Percentiles rank a stretch among this genome's conserved stretches.
Conservation (phyloP, 2,797 vertebrate genomes). For the Notolabrus celidotus region DNA sequence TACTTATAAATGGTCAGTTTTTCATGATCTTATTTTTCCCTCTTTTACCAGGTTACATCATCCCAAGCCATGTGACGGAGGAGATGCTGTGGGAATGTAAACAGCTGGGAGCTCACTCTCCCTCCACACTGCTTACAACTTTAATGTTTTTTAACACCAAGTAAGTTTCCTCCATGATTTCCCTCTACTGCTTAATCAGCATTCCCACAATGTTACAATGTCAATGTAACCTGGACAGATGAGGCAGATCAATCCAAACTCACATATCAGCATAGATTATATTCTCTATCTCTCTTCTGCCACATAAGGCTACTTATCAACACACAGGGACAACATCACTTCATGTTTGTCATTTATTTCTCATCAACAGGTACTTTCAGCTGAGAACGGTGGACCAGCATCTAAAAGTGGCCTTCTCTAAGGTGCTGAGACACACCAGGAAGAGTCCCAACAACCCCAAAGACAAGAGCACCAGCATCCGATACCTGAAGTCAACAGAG, state of each 20-base stretch:
- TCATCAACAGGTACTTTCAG: conserved; percentile 90
- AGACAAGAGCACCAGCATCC: conserved; percentile 98
- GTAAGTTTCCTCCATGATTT: conserved; percentile 83
- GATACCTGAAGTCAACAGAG: conserved; percentile 93
- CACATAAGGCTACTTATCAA: too few relatives aligned
- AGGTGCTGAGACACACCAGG: conserved; percentile 96
- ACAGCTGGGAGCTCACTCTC: conserved; percentile 96
- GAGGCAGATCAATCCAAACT: too few relatives aligned
- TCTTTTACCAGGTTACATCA: conserved; percentile 89
- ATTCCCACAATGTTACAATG: neutral
- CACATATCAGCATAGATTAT: too few relatives aligned
- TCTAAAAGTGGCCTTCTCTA: conserved; percentile 97
- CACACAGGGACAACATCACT: too few relatives aligned
- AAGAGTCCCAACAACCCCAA: conserved; percentile 98
- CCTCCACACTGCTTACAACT: conserved; percentile 94
- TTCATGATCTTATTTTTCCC: conserved; percentile 21
- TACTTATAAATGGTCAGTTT: neutral
- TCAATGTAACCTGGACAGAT: too few relatives aligned
- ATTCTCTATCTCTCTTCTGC: neutral
- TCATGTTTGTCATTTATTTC: neutral
- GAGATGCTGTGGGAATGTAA: conserved; percentile 99
- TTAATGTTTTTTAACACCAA: conserved; percentile 99
- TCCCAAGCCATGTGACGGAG: conserved; percentile 97
- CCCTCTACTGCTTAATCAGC: neutral
- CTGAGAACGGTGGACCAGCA: conserved; percentile 97